Conservation (phyloP, 2,797 vertebrate species). For the Pangasius djambal region DNA sequence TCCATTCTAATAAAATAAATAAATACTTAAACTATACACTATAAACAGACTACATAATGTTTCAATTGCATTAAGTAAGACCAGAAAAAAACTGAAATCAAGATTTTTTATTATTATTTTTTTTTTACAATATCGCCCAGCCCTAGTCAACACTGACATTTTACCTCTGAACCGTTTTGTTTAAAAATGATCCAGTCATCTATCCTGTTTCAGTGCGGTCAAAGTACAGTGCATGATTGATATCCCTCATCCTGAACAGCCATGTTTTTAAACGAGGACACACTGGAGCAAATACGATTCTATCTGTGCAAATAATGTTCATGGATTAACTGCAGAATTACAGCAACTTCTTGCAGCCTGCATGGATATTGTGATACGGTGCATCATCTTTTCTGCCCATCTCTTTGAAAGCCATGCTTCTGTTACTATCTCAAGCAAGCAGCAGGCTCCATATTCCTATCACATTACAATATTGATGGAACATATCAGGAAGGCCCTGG, state of each 20-base stretch:
- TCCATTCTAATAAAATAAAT: no score
- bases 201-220: background rate
- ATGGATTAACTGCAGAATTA: conserved; percentile 20
- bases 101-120: no score
- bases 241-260: background rate
- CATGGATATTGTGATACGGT: conserved; percentile 33
- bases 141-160: no score
- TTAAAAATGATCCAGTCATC: no score
- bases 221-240: background rate
- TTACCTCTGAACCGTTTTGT: no score
- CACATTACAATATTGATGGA: conserved; percentile 84
- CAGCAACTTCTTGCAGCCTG: conserved; percentile 24
- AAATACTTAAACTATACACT: no score
- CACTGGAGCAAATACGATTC: background rate
- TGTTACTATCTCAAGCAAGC: conserved; percentile 76
- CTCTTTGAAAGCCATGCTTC: conserved; percentile 65
- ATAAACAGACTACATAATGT: no score
- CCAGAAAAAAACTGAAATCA: no score
- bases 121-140: no score
- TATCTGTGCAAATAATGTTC: background rate
- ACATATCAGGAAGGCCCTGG: conserved; percentile 78
- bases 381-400: conserved; percentile 52
- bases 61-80: no score
- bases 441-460: conserved; percentile 79
- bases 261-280: background rate